These are phyloP conservation scores for Mugil cephalus DNA, from an alignment of 2,113 vertebrate species.

Conservation along the genomic window DNA sequence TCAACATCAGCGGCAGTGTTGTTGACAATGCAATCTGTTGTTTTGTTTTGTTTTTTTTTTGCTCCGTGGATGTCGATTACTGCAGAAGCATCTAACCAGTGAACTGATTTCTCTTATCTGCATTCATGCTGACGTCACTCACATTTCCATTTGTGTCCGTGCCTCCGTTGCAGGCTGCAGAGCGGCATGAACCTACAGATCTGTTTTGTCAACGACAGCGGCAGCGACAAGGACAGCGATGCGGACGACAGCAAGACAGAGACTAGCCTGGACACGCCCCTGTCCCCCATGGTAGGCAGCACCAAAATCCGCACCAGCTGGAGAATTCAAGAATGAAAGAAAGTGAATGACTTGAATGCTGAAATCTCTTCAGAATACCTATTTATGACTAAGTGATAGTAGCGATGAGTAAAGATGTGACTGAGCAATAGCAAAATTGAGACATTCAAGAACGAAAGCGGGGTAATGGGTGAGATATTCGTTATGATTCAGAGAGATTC, in stretches of 20 bases:
- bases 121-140: slow-evolving; percentile 24
- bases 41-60: slow-evolving; percentile 32
- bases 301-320: neutral
- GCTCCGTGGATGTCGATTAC: no score
- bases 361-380: neutral
- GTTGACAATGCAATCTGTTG: slow-evolving; percentile 15
- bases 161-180: slow-evolving; percentile 87
- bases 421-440: neutral
- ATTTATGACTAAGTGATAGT: neutral
- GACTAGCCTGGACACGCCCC: slow-evolving; percentile 96
- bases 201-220: slow-evolving; percentile 97
- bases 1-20: slow-evolving; percentile 4
- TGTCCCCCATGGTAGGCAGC: slow-evolving; percentile 92
- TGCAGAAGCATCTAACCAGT: neutral
- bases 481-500: slow-evolving; percentile 20
- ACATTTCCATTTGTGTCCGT: slow-evolving; percentile 2
- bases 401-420: slow-evolving; percentile 6
- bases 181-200: slow-evolving; percentile 99
- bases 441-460: slow-evolving; percentile 16
- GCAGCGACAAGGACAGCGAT: slow-evolving; percentile 98
- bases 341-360: neutral
- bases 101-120: slow-evolving; percentile 14
- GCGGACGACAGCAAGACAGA: slow-evolving; percentile 98
- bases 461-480: neutral
- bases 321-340: slow-evolving; percentile 8